phyloP scores from a whole-genome alignment of 2,888 invertebrate genomes.

The Drosophila gaucha region DNA sequence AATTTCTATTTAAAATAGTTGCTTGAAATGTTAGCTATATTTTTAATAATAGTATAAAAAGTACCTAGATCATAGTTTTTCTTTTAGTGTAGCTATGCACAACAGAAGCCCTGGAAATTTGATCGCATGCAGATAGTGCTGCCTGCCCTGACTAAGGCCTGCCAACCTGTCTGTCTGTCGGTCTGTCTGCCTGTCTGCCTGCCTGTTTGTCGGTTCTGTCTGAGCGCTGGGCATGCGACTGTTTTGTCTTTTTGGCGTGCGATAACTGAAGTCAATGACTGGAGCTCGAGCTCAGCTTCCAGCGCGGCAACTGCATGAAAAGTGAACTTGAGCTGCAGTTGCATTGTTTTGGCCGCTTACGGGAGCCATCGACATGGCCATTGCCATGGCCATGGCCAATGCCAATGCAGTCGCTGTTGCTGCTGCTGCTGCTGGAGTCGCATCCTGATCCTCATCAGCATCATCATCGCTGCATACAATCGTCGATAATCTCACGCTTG shows the following conservation, averaged over 20 bases:
- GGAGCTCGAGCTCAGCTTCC: conserved; percentile 38
- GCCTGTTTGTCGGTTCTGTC: conserved; percentile 23
- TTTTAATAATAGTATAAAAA: no score
- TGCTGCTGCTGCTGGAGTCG: conserved; percentile 26
- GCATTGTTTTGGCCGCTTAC: conserved; percentile 66
- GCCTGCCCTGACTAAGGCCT: conserved; percentile 41
- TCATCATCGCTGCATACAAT: conserved; percentile 81
- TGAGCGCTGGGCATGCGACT: conserved; percentile 69
- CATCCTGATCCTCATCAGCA: conserved; percentile 76
- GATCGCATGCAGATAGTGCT: conserved; percentile 79
- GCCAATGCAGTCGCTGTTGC: conserved; percentile 17
- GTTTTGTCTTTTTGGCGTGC: conserved; percentile 81
- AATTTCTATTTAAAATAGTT: no score
- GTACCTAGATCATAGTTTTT: background rate
- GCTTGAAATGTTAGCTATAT: no score
- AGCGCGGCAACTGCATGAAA: conserved; percentile 60
- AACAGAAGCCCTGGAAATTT: conserved; percentile 79
- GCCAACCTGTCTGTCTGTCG: conserved; percentile 46
- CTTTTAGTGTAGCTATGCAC: conserved; percentile 24
- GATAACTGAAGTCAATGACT: conserved; percentile 79
- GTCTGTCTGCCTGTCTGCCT: background rate
- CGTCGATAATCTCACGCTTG: conserved; percentile 80
- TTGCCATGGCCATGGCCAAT: conserved; percentile 48
- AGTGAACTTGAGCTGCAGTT: conserved; percentile 77
- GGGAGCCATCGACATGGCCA: conserved; percentile 59